A percentile compares a stretch with the other conserved stretches of the same genome.
These are phyloP conservation scores for Psettodes erumei DNA, from an alignment of 2,113 vertebrate genomes.

Conservation along the genomic window DNA sequence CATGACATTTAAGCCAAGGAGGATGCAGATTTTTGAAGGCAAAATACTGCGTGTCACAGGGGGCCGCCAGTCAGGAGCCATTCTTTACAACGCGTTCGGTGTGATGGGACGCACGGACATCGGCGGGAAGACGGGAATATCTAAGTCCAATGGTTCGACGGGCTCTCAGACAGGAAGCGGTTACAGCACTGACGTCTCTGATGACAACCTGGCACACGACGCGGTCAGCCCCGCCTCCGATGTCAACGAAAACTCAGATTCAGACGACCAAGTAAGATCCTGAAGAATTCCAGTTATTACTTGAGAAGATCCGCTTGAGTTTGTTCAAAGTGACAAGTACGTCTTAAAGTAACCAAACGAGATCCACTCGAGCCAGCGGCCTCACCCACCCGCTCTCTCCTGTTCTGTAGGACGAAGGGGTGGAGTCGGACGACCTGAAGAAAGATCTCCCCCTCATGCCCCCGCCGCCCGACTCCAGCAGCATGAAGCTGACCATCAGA, in stretches of 20 bases:
- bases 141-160: conserved; percentile 93
- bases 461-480: conserved; percentile 97
- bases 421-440: conserved; percentile 97
- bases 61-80: conserved; percentile 91
- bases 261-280: conserved; percentile 91
- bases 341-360: neutral
- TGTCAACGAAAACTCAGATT: conserved; percentile 91
- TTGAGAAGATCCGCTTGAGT: neutral
- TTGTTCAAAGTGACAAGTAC: neutral
- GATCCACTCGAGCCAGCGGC: neutral
- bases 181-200: conserved; percentile 97
- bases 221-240: conserved; percentile 89
- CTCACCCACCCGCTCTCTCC: neutral
- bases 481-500: conserved; percentile 96
- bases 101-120: conserved; percentile 88
- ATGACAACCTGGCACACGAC: conserved; percentile 93
- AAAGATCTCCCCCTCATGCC: conserved; percentile 97
- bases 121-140: conserved; percentile 84
- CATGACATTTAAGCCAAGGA: neutral
- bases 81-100: conserved; percentile 92
- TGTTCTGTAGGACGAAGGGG: conserved; percentile 92
- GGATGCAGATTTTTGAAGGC: neutral
- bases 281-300: too few relatives aligned
- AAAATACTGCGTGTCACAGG: conserved; percentile 55
- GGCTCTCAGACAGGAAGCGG: conserved; percentile 98